Evolutionary conservation across 2,888 invertebrate genomes (phyloP), one percentile per base, ranked within the genome.

Genomic region (Diplazon laetatorius): DNA sequence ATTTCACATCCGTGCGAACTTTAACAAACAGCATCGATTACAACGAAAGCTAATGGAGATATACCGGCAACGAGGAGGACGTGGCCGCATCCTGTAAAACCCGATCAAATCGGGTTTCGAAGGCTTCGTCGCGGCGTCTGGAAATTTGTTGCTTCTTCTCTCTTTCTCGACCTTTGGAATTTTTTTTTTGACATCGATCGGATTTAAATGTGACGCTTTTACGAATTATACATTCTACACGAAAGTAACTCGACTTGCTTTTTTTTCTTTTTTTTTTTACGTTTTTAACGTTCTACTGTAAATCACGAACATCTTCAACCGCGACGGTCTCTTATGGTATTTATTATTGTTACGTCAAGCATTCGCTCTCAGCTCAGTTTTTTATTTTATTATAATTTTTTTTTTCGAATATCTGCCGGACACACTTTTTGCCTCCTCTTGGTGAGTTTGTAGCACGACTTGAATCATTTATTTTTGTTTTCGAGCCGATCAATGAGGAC

Each of bases 291-390:
- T 52, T 65, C 59, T 76, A 70, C 70, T 50, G 16, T 35, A 44
- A 65, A 70, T 65, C 65, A 76, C 44, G 70, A 76, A 76, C 44
- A 76, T 65, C 22, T 59, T 63, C 65, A 65, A 70, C 42, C 42
- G 44, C 20, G 55, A 46, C 60, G 18, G 50, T 44, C 52, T 55
- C 52, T 60, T 25, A 1, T 6, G 6, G 46, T 5, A 22, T 22
- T 8, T 52, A 39, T 52, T n/a, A 50, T 22, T 60, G 10, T 42
- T 62, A 25, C 8, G 30, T 30, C 10, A 30, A 25, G 10, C 35
- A 46, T 44, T 46, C 14, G 14, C 12, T 39, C 4, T 44, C 39
- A 1, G 14, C 10, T 48, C 48, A 42, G 42, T n/a, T n/a, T n/a
- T n/a, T n/a, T n/a, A n/a, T n/a, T n/a, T n/a, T n/a, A n/a, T n/a